Evolutionary conservation across 2,888 invertebrate genomes (phyloP), one percentile per base, ranked within the genome.

Genomic region (Mactromeris polynyma): DNA sequence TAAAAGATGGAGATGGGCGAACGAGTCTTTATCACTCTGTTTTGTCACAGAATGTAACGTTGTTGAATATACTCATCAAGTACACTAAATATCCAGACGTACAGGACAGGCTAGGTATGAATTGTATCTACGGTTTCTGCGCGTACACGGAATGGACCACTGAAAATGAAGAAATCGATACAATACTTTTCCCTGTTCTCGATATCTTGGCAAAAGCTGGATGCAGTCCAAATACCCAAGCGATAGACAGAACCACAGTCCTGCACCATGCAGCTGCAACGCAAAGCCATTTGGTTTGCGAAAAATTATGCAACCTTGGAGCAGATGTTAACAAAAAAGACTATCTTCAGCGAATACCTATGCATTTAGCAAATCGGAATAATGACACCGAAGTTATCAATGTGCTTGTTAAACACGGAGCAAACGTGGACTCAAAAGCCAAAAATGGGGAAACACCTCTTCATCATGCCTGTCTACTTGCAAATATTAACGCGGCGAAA

Each of bases 291-390:
- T 33, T 21, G 31, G 51, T 81, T 31, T 81, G 81, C 31, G 81
- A 81, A 46, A 81, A 31, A 36, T 42, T 81, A 3, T 81, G 81
- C 81, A 26, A 17, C 11, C 36, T 78, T 0, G 90, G 90, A 9
- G 87, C 90, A 19, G 51, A 82, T 31, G 21, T 83, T 0, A 54
- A 83, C 7, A 77, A 36, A 2, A 0, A 19, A 33, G 88, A 90
- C 69, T 86, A 90, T 51, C 58, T 90, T 9, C 31, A 31, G 38
- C 81, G 88, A 26, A 88, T 82, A 0, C 88, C 90, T 40, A 73
- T 90, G n/a, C 86, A 90, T 42, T 69, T 90, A 69, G 46, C 90
- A 7, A 81, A 40, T 0, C 54, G 89, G 69, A 90, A 90, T 69
- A n/a, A 64, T 17, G 36, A 81, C 36, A 36, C 73, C 14, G 36